A percentile compares a stretch with the other conserved stretches of the same genome.
Conservation (phyloP, 1,140 invertebrate genomes). For the Aradophagus sp. region DNA sequence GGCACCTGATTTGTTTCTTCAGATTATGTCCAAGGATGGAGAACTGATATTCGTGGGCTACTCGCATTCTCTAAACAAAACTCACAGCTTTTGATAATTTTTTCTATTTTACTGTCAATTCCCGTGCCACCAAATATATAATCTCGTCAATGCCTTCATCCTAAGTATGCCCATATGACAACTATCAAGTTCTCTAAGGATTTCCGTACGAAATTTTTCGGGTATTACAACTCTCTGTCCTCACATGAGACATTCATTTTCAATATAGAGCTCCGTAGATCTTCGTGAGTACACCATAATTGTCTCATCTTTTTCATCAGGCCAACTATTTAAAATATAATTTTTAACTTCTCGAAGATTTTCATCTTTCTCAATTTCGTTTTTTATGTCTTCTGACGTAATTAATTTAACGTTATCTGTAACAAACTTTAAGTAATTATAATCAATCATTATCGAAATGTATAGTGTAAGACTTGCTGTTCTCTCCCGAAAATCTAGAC, state of each 20-base stretch:
- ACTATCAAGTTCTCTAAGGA: conserved; percentile 68
- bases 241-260: conserved; percentile 14
- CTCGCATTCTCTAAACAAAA: conserved; percentile 34
- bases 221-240: conserved; percentile 4
- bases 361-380: not conserved
- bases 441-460: not conserved
- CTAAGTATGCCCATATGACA: conserved; percentile 66
- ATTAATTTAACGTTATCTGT: not conserved
- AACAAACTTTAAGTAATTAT: conserved; percentile 4
- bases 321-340: not conserved
- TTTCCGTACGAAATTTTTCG: not conserved
- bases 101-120: conserved; percentile 64
- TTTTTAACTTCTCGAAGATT: not conserved
- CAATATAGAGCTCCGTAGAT: not conserved
- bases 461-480: no score
- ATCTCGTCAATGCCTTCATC: conserved; percentile 72
- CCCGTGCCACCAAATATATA: conserved; percentile 69
- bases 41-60: conserved; percentile 14
- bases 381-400: not conserved
- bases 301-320: not conserved
- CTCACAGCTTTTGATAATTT: conserved; percentile 1
- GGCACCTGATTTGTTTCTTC: conserved; percentile 6
- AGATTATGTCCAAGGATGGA: conserved; percentile 4
- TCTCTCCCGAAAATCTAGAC: not conserved
- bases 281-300: not conserved